A percentile compares a stretch with the other conserved stretches of the same genome.
Evolutionary conservation across 92 coral and sea anemone genomes (phyloP).

Genomic region (Blastomussa wellsi): DNA sequence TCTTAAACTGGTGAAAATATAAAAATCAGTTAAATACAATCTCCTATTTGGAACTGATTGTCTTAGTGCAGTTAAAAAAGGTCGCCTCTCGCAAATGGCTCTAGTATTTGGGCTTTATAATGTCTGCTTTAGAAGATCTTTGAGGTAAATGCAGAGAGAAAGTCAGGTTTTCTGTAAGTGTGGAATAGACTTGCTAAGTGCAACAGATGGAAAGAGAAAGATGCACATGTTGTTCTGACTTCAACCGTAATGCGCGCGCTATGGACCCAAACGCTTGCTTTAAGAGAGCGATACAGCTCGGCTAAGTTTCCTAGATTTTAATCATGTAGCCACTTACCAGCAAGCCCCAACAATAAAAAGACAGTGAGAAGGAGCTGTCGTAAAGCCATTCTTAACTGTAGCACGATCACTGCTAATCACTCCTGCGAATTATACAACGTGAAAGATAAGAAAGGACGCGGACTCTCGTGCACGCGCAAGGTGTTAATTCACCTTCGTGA

Average conservation of each 20-base stretch:
- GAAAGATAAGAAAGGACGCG: conserved; percentile 27
- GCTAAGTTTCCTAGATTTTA: not conserved
- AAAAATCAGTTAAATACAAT: not conserved
- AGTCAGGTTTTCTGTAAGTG: not conserved
- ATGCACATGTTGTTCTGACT: not conserved
- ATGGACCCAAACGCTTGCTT: not conserved
- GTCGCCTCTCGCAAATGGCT: not conserved
- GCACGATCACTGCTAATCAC: not conserved
- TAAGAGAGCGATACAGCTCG: not conserved
- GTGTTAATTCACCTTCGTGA: conserved; percentile 23
- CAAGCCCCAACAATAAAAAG: not conserved
- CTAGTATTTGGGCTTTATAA: not conserved
- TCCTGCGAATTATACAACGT: not conserved
- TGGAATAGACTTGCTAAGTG: not conserved
- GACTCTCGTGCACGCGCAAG: not conserved
- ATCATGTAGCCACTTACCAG: conserved; percentile 6
- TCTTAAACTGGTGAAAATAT: not conserved
- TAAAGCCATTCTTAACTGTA: not conserved
- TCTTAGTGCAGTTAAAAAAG: not conserved
- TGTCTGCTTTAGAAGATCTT: not conserved
- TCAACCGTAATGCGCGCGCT: not conserved
- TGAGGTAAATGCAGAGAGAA: not conserved
- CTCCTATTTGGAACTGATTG: not conserved
- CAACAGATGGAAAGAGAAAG: not conserved
- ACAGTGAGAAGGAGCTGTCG: not conserved